These are phyloP conservation scores for Acrocephalus arundinaceus DNA, from an alignment of 2,113 vertebrate genomes.

Conservation along the genomic window DNA sequence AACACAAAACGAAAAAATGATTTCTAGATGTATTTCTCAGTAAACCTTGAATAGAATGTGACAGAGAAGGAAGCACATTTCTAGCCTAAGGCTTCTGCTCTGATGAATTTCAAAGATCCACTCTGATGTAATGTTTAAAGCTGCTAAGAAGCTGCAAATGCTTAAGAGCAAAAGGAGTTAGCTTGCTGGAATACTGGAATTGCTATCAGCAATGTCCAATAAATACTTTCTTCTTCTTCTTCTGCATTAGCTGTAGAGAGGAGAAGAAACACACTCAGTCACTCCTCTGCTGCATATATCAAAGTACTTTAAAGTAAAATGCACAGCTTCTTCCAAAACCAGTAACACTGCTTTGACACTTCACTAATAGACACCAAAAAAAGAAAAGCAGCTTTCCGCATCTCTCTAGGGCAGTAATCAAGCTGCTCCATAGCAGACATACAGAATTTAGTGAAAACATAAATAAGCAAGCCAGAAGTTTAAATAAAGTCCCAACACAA, in stretches of 20 bases:
- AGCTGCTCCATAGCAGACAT: not conserved
- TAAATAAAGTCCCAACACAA: not conserved
- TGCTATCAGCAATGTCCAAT: not conserved
- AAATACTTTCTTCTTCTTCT: not conserved
- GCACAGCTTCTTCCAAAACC: not conserved
- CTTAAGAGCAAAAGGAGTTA: not conserved
- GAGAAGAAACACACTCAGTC: not conserved
- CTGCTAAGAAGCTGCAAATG: not conserved
- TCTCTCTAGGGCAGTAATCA: not conserved
- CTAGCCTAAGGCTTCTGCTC: not conserved
- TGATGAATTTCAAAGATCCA: not conserved
- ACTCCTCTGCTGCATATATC: not conserved
- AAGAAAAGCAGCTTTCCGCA: not conserved
- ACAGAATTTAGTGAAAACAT: not conserved
- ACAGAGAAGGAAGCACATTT: not conserved
- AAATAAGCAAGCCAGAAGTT: not conserved
- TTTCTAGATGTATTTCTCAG: not conserved
- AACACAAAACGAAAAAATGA: not conserved
- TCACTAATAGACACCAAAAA: not conserved
- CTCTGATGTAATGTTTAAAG: not conserved
- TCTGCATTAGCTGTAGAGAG: not conserved
- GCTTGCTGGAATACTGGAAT: not conserved
- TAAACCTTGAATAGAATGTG: not conserved
- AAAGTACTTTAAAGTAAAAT: not conserved
- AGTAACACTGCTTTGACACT: not conserved